Conservation (phyloP, 2,797 vertebrate species). For the Notolepis coatsorum region DNA sequence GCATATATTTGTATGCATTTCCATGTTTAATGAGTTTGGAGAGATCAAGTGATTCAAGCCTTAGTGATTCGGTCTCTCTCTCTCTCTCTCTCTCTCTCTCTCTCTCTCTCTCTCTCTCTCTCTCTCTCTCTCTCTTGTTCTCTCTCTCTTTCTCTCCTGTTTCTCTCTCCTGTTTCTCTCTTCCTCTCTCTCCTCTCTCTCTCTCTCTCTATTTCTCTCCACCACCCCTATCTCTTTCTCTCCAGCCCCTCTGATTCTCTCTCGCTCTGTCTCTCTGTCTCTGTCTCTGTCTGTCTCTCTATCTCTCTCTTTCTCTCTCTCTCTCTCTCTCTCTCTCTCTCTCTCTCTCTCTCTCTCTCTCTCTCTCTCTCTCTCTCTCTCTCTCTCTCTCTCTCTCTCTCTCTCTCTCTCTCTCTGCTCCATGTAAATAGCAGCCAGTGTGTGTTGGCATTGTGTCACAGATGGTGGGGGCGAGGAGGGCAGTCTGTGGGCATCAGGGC, state of each 20-base stretch:
- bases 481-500: constrained; percentile 76
- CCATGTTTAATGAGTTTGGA: constrained; percentile 81
- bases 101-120: neutral
- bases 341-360: constrained; percentile 64
- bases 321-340: constrained; percentile 65
- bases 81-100: constrained; percentile 36
- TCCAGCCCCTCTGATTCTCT: constrained; percentile 77
- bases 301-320: constrained; percentile 66
- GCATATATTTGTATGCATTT: constrained; percentile 84
- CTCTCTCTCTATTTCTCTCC: constrained; percentile 5
- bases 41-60: constrained; percentile 79
- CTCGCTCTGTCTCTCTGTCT: constrained; percentile 63
- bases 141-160: too few relatives aligned
- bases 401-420: constrained; percentile 22
- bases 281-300: constrained; percentile 75
- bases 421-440: constrained; percentile 78
- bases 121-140: neutral
- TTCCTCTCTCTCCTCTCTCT: constrained; percentile 20
- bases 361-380: constrained; percentile 47
- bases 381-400: too few relatives aligned
- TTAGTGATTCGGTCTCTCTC: constrained; percentile 79
- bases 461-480: constrained; percentile 80
- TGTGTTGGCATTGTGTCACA: constrained; percentile 78
- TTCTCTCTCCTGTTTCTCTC: too few relatives aligned
- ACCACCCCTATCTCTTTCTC: too few relatives aligned